Conservation (phyloP, 2,113 vertebrate species). For the Chaetorhynchus papuensis region DNA sequence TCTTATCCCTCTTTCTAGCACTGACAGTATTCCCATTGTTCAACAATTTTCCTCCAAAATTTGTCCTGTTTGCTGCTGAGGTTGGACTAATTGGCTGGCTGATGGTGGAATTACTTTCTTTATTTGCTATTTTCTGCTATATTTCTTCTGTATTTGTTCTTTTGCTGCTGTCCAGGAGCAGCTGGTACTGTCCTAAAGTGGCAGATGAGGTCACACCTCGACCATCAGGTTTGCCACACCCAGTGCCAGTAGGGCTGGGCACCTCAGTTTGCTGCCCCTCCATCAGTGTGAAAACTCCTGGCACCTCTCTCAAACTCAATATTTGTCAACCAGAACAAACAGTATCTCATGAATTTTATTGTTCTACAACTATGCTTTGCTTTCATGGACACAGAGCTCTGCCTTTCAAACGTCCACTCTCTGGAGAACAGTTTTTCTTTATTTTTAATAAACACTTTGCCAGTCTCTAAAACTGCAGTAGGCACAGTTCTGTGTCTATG, state of each 20-base stretch:
- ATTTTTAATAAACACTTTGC: not conserved
- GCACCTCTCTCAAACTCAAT: not conserved
- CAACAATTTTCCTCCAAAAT: not conserved
- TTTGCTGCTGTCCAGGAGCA: not conserved
- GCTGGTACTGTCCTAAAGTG: not conserved
- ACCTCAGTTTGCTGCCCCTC: not conserved
- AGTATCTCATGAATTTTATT: not conserved
- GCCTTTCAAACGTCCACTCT: not conserved
- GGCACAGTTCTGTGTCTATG: accelerated
- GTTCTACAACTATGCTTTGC: not conserved
- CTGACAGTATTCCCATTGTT: not conserved
- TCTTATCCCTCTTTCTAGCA: not conserved
- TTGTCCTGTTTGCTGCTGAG: not conserved
- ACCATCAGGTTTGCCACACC: not conserved
- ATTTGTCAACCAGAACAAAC: not conserved
- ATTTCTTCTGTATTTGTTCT: not conserved
- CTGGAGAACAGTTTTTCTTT: not conserved
- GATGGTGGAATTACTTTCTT: not conserved
- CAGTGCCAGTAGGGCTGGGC: not conserved
- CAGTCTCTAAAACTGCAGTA: not conserved
- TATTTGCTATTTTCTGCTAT: not conserved
- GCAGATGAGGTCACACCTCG: not conserved
- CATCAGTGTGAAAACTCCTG: not conserved
- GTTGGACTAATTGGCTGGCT: not conserved
- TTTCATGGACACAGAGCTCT: not conserved